Base-by-base conservation (phyloP, 2,888 invertebrate genomes). In the Drosophila mimetica region DNA sequence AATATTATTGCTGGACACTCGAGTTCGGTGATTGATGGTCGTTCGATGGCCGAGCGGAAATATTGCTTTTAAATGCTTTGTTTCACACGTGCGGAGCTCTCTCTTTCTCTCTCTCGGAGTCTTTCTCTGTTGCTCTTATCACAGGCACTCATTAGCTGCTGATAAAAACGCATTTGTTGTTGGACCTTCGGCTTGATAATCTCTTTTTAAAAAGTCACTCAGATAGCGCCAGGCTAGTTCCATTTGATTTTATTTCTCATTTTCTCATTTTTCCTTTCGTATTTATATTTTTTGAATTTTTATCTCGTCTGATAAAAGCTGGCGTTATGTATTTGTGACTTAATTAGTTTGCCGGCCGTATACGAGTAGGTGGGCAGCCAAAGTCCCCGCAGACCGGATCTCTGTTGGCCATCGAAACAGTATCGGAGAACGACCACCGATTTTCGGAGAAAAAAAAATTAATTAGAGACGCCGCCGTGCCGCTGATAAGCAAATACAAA, bases 251-350 rank as follows among this genome's bases (percentile, higher is more conserved):
- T 51, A 25, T 67, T 71, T 71, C 39, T 37, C 37, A n/a, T 48
- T 67, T 71, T 71, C 39, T 37, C 37, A n/a, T 48, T 55, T 46
- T 52, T 47, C 41, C 46, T 8, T 60, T 71, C 34, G 25, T 50
- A 44, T 51, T 54, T 46, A 4, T 30, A 30, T 25, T 65, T 53
- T 22, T 54, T 20, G 34, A 44, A 22, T 54, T 73, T 66, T 76
- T 76, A 65, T 85, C 79, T 82, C 72, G 75, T 54, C 71, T 76
- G 84, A 86, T 84, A 78, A 86, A 74, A 72, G 67, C 65, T 79
- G 75, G 80, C 75, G 65, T 77, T 79, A 75, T 86, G 78, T 84
- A 76, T 86, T 72, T 74, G 86, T 71, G 86, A 79, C 84, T 84
- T 84, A 84, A 84, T 84, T 86, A 84, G 88, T 83, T 83, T 74